Evolutionary conservation across 64 coral and sea anemone species (phyloP).

Genomic region (Hydrozoanthus tunicans): DNA sequence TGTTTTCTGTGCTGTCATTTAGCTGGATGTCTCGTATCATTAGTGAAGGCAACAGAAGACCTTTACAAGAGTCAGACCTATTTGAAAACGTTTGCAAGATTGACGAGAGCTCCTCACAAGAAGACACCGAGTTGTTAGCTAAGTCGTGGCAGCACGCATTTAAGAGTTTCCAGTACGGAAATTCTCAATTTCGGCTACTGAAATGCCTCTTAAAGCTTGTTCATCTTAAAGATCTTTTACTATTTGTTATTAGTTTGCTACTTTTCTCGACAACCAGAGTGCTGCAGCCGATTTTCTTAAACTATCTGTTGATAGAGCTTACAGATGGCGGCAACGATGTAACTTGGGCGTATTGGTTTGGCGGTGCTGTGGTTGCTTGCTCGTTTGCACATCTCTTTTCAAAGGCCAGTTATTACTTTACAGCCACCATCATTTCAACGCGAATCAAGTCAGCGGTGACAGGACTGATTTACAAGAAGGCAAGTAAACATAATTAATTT

Average conservation of each 20-base stretch:
- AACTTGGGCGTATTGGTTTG: slow-evolving; percentile 47
- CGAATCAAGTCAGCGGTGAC: slow-evolving; percentile 26
- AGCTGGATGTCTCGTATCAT: slow-evolving; percentile 56
- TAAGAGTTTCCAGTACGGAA: neutral
- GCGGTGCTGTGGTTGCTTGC: neutral
- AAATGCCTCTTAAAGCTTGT: slow-evolving; percentile 18
- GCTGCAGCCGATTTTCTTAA: slow-evolving; percentile 51
- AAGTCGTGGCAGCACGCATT: neutral
- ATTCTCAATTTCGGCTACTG: neutral
- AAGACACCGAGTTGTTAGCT: slow-evolving; percentile 22
- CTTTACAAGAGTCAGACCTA: slow-evolving; percentile 37
- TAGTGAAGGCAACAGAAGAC: slow-evolving; percentile 38
- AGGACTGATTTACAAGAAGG: slow-evolving; percentile 57
- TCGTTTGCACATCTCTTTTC: slow-evolving; percentile 48
- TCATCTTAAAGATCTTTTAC: slow-evolving; percentile 15
- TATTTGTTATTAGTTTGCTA: slow-evolving; percentile 19
- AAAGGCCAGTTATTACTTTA: slow-evolving; percentile 36
- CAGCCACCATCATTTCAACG: slow-evolving; percentile 50
- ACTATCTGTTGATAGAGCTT: slow-evolving; percentile 31
- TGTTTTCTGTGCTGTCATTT: slow-evolving; percentile 8
- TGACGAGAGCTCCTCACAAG: slow-evolving; percentile 1
- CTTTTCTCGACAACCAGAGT: slow-evolving; percentile 42
- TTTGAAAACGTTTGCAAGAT: slow-evolving; percentile 20
- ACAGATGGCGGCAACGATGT: neutral
- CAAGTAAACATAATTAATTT: neutral